phyloP scores from a whole-genome alignment of 2,888 invertebrate species.

The Alentia gelatinosa region DNA sequence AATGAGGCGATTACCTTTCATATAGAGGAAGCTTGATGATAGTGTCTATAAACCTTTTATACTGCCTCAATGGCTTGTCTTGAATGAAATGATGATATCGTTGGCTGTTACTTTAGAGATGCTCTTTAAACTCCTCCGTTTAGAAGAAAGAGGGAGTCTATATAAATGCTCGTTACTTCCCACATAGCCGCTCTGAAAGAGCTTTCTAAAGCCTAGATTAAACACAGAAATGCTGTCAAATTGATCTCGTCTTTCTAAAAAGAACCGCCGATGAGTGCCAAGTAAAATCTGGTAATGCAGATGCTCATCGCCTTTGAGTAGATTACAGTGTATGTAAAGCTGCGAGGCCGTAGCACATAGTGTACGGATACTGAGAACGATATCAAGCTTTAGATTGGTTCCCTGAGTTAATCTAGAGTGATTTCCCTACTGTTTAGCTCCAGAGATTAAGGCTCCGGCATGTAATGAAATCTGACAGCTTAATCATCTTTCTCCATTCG shows the following conservation, averaged over 20 bases:
- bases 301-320: too few relatives aligned
- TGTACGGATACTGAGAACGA: not conserved
- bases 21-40: too few relatives aligned
- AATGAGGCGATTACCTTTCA: too few relatives aligned
- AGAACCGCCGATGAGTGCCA: too few relatives aligned
- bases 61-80: too few relatives aligned
- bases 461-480: not conserved
- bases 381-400: not conserved
- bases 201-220: not conserved
- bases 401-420: not conserved
- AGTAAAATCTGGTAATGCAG: too few relatives aligned
- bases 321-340: not conserved
- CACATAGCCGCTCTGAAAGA: not conserved
- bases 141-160: not conserved
- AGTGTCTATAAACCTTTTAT: not conserved
- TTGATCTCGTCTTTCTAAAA: not conserved
- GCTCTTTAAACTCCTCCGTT: not conserved
- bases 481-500: not conserved
- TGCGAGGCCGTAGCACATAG: not conserved
- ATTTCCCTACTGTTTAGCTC: not conserved
- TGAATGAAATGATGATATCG: not conserved
- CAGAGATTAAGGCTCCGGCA: constrained; percentile 8
- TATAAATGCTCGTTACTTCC: not conserved
- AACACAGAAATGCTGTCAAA: not conserved
- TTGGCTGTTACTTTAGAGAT: not conserved